phyloP scores from a whole-genome alignment of 2,113 vertebrate species.

The Pelecanus crispus region DNA sequence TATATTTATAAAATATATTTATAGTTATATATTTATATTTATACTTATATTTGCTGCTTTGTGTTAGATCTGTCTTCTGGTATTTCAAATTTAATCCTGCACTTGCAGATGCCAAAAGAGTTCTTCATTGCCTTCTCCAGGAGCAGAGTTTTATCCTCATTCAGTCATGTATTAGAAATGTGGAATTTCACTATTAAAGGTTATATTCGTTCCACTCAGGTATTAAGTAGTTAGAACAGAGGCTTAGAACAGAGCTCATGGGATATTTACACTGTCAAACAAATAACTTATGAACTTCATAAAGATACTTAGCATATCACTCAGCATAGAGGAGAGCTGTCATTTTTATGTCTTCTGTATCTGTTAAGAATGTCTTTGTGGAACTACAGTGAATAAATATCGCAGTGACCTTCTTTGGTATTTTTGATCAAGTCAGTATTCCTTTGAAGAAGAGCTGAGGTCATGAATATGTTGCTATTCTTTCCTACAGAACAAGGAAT shows the following conservation, averaged over 20 bases:
- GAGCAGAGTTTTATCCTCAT: background rate
- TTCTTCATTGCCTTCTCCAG: background rate
- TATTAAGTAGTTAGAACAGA: background rate
- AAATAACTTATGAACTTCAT: background rate
- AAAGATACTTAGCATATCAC: background rate
- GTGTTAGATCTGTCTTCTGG: background rate
- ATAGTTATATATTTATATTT: background rate
- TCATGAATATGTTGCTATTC: constrained; percentile 79
- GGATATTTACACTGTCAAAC: background rate
- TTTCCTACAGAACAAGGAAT: constrained; percentile 64
- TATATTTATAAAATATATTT: background rate
- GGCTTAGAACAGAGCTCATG: background rate
- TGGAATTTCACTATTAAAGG: background rate
- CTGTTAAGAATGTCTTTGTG: background rate
- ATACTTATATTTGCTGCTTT: background rate
- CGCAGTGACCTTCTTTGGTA: constrained; percentile 45
- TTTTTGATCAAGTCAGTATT: background rate
- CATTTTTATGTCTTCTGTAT: background rate
- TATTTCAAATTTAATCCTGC: background rate
- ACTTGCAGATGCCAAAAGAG: background rate
- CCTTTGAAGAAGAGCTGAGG: constrained; percentile 44
- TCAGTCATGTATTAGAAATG: background rate
- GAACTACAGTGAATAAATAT: background rate
- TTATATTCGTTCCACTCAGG: background rate
- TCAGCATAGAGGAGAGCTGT: background rate